Base-by-base conservation (phyloP, 2,113 vertebrate species). In the Romanogobio albipinnatus region DNA sequence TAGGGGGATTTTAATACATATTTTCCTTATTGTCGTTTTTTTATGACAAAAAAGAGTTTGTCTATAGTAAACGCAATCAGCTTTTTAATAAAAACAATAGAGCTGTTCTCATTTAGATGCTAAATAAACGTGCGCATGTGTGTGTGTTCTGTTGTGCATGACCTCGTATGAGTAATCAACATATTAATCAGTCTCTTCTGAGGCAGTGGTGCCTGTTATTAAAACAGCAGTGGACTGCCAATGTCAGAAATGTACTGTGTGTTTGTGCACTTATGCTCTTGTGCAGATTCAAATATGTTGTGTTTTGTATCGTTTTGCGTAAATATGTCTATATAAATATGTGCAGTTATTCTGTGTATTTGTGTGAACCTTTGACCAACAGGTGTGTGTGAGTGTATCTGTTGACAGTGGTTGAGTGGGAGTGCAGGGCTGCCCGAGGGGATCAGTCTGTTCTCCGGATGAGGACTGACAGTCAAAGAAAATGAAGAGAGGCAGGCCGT, bases 381-480 rank as follows among this genome's bases (percentile, higher is more conserved):
- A 87, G 58, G 77, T 86, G 78, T 79, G 39, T 78, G 36, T 71
- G 70, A 76, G 82, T 70, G 76, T 14, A 24, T 73, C 47, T 86
- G 82, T 85, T 62, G 76, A 79, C 76, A 82, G 81, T 71, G 84
- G 80, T 82, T 76, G 36, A 87, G 78, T 79, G 33, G 47, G 39
- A 81, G 77, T 61, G 58, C 64, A 82, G 43, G 64, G 84, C 61
- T 56, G 68, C 86, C 88, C 68, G 73, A 84, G 88, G 88, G 64
- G 68, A 80, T 51, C 86, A 73, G 86, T 87, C 66, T 87, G 88
- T 86, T 89, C 78, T 84, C 74, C 73, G 81, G 66, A 86, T 82
- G 74, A 79, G 62, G 64, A 87, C 83, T 87, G 86, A 87, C 86
- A 87, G 84, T 83, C 24, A 87, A 76, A 83, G 81, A 86, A 86